Evolutionary conservation across 2,113 vertebrate species (phyloP).

Genomic region (Dicerorhinus sumatrensis): DNA sequence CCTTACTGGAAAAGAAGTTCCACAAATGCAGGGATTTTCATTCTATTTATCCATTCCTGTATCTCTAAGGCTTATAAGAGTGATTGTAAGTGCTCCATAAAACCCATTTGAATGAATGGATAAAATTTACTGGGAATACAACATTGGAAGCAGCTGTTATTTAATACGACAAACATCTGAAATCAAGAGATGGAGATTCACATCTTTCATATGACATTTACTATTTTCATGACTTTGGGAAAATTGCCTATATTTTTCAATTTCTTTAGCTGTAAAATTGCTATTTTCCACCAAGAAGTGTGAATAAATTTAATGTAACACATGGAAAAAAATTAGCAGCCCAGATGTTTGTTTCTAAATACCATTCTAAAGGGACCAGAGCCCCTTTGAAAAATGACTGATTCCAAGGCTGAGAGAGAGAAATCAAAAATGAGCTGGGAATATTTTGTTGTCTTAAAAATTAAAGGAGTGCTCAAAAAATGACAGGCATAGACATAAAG

Average conservation of each 20-base stretch:
- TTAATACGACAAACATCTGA: background rate
- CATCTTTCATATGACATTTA: background rate
- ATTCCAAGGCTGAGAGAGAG: background rate
- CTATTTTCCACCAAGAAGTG: background rate
- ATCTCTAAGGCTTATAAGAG: background rate
- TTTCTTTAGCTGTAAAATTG: background rate
- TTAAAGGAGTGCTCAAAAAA: background rate
- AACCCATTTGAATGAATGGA: background rate
- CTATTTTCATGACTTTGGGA: constrained; percentile 25
- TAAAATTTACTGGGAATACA: background rate
- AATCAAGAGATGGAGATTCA: background rate
- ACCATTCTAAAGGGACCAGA: background rate
- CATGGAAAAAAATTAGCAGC: background rate
- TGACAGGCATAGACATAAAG: background rate
- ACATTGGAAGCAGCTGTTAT: background rate
- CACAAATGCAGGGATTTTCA: background rate
- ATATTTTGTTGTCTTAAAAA: background rate
- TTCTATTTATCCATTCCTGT: background rate
- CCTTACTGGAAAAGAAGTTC: background rate
- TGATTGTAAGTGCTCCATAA: background rate
- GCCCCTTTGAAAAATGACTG: background rate
- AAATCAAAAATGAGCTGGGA: background rate
- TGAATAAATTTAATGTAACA: constrained; percentile 2
- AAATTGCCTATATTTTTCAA: background rate
- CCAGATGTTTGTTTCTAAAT: background rate